Conservation (phyloP, 1,140 invertebrate species). For the Andrena cerasifolii region DNA sequence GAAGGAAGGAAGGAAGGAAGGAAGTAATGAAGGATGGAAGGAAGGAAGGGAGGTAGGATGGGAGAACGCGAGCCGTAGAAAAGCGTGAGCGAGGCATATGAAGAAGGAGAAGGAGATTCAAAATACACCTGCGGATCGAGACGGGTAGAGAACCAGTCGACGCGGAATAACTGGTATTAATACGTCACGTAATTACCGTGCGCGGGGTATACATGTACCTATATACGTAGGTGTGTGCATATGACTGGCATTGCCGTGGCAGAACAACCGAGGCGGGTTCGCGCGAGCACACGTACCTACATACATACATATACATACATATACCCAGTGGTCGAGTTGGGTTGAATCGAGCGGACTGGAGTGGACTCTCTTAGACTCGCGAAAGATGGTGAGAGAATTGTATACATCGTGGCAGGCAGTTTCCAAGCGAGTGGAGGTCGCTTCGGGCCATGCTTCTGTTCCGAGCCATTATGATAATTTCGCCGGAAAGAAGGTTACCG, state of each 20-base stretch:
- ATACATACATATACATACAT: no score
- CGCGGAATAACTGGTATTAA: slow-evolving; percentile 80
- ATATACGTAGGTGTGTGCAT: slow-evolving; percentile 35
- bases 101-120: slow-evolving; percentile 57
- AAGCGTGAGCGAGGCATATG: neutral
- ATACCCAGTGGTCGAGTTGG: slow-evolving; percentile 19
- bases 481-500: slow-evolving; percentile 77
- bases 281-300: slow-evolving; percentile 24
- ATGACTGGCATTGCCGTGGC: slow-evolving; percentile 43
- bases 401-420: slow-evolving; percentile 45
- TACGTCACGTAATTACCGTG: slow-evolving; percentile 80
- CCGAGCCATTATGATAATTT: slow-evolving; percentile 81
- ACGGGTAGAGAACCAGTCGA: slow-evolving; percentile 74
- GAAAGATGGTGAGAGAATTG: slow-evolving; percentile 49
- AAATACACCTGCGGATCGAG: slow-evolving; percentile 78
- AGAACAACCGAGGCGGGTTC: slow-evolving; percentile 27
- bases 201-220: slow-evolving; percentile 70
- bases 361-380: slow-evolving; percentile 33
- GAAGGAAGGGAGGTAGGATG: neutral
- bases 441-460: slow-evolving; percentile 79
- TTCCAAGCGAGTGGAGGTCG: slow-evolving; percentile 54
- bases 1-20: neutral
- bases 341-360: neutral
- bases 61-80: neutral
- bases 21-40: neutral